Base-by-base conservation (phyloP, 2,888 invertebrate genomes). In the Zonitis immaculata region DNA sequence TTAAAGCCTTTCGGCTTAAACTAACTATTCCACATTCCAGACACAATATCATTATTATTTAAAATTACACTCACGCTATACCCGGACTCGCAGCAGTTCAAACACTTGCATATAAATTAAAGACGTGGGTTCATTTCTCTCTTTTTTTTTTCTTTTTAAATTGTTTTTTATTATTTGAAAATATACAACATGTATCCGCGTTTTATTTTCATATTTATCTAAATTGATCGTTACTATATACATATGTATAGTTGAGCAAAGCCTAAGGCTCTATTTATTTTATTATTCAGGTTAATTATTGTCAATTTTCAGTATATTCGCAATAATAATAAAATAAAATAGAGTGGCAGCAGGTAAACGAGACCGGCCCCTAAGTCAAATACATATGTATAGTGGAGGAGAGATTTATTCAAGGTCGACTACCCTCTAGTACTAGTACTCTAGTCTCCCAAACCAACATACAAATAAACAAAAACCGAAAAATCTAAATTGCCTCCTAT, bases 51-150 rank as follows among this genome's bases (percentile, higher is more conserved):
- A 22, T 22, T 22, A 22, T 22, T 22, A 22, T 22, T 22, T 4
- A 4, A 4, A 22, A 22, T 4, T 4, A 4, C 5, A 58, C 58
- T 61, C 61, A 61, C 61, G 61, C 55, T 49, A 54, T 50, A 50
- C 53, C 56, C 50, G 46, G 43, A 53, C 51, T 52, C 55, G 57
- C 55, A 52, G 51, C 35, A 43, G 54, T 52, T 56, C 50, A 51
- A 60, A 61, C 62, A 59, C 52, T 59, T 60, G 64, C 61, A 64
- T 62, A 64, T 63, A 63, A 63, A 64, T 64, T 63, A 60, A 61
- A 22, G 51, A 47, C 42, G 49, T 53, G 48, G 50, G 43, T 45
- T 50, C 35, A 44, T 50, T 54, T 51, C 54, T 44, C 50, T 59
- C 22, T 22, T 5, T 22, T 5, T 22, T 5, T 22, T 5, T 22